Conservation (phyloP, 2,888 invertebrate genomes). For the Lasius fuliginosus region DNA sequence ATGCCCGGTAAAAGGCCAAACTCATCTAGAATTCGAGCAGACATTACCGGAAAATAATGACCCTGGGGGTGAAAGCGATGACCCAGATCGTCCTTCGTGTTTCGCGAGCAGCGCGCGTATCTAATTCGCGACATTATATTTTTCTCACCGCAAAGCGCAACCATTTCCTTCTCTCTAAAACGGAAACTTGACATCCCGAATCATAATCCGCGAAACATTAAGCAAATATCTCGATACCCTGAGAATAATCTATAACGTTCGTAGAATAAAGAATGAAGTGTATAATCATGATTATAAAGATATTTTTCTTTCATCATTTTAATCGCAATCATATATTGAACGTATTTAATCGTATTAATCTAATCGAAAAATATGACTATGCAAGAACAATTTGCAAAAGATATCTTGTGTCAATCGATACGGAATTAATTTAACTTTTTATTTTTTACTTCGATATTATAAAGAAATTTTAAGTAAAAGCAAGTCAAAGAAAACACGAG, state of each 20-base stretch:
- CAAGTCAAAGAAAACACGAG: neutral
- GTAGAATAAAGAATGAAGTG: conserved; percentile 1
- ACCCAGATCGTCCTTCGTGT: conserved; percentile 37
- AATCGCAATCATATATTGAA: neutral
- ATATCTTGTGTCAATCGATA: conserved; percentile 2
- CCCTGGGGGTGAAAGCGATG: conserved; percentile 45
- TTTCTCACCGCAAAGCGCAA: neutral
- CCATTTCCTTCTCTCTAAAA: neutral
- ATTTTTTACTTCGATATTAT: neutral
- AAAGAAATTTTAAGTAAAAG: neutral
- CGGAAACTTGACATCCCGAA: neutral
- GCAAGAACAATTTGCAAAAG: neutral
- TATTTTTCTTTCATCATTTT: conserved; percentile 6
- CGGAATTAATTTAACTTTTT: neutral
- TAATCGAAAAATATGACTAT: conserved; percentile 15
- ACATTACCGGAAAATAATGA: conserved; percentile 57
- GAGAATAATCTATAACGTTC: conserved; percentile 3
- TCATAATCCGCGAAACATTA: neutral
- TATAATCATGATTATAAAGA: neutral
- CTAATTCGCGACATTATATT: conserved; percentile 30
- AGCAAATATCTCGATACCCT: neutral
- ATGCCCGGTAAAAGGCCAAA: conserved; percentile 44
- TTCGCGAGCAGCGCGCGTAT: conserved; percentile 8
- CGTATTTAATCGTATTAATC: neutral
- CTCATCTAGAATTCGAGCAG: conserved; percentile 53